Percentiles rank a stretch among this genome's conserved stretches.
Evolutionary conservation across 1,140 invertebrate genomes (phyloP).

Genomic region (Orchesella cincta): DNA sequence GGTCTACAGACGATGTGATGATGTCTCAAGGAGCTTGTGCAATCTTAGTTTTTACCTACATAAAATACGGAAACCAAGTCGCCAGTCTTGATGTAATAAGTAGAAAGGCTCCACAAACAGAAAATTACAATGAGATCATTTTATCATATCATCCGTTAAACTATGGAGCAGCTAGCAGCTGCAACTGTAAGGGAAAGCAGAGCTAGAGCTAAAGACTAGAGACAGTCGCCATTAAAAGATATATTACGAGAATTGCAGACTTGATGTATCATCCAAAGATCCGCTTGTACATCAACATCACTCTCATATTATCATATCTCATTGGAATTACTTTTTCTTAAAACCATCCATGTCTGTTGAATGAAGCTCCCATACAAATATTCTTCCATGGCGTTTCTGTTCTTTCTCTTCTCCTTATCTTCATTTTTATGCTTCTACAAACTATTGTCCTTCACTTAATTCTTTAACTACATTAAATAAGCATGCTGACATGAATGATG

Average conservation of each 20-base stretch:
- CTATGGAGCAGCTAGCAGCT: conserved; percentile 15
- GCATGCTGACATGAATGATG: conserved; percentile 1
- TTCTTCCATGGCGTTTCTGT: neutral
- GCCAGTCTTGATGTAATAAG: neutral
- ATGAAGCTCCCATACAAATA: neutral
- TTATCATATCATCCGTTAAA: neutral
- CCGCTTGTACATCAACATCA: neutral
- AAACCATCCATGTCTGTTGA: neutral
- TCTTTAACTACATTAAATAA: conserved; percentile 1
- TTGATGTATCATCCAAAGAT: neutral
- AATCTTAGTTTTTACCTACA: conserved; percentile 13
- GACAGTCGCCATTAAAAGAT: conserved; percentile 16
- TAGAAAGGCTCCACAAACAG: neutral
- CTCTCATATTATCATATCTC: neutral
- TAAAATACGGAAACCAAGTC: conserved; percentile 3
- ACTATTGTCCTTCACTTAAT: neutral
- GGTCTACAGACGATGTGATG: neutral
- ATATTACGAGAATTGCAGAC: neutral
- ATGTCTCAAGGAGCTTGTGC: neutral
- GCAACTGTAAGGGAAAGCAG: conserved; percentile 12
- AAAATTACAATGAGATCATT: conserved; percentile 9
- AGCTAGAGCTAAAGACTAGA: too few species aligned
- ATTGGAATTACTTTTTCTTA: neutral
- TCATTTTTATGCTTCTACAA: conserved; percentile 6
- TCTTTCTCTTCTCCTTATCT: neutral